Conservation (phyloP, 2,113 vertebrate genomes). For the Rhombomys opimus region DNA sequence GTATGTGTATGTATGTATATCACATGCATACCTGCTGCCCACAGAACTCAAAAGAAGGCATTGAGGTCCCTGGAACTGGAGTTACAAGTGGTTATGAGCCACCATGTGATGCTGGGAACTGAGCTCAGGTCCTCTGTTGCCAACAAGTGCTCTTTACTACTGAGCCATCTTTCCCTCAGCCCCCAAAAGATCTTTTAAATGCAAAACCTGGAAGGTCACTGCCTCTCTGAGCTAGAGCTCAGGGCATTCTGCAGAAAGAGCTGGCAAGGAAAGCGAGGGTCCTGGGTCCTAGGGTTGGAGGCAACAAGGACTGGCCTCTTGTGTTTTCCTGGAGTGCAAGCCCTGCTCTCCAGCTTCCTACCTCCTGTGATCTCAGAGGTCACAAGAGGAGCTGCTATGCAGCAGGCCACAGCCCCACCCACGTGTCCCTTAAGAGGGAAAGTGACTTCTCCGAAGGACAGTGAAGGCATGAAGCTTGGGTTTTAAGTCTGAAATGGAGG, state of each 20-base stretch:
- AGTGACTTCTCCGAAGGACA: background rate
- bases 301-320: background rate
- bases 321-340: background rate
- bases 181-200: background rate
- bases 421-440: background rate
- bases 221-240: background rate
- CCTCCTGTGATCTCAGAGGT: background rate
- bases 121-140: background rate
- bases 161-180: background rate
- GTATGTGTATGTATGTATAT: background rate
- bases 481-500: background rate
- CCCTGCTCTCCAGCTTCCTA: background rate
- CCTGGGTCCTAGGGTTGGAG: accelerated
- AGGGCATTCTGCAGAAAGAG: background rate
- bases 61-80: background rate
- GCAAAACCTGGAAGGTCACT: background rate
- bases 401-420: background rate
- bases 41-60: background rate
- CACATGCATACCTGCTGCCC: background rate
- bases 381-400: background rate
- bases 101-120: background rate
- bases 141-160: background rate
- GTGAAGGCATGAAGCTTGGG: background rate
- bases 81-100: background rate
- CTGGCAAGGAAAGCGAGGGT: background rate